These are phyloP conservation scores for Danio jaintianensis DNA, from an alignment of 2,797 vertebrate genomes.

Conservation along the genomic window DNA sequence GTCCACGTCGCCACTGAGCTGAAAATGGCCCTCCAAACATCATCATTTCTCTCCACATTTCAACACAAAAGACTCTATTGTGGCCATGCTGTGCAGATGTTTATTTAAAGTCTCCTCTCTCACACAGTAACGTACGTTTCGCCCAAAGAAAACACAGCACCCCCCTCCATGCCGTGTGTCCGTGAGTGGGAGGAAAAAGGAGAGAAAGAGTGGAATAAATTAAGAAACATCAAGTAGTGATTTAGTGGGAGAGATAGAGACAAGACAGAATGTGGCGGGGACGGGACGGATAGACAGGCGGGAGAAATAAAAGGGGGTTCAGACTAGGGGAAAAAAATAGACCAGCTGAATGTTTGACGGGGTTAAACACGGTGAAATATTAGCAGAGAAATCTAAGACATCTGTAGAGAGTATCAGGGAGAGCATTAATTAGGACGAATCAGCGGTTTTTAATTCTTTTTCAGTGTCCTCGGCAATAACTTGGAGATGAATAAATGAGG, in stretches of 20 bases:
- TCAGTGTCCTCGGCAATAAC: slow-evolving; percentile 65
- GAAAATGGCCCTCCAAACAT: slow-evolving; percentile 58
- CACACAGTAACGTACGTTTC: slow-evolving; percentile 50
- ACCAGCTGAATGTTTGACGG: slow-evolving; percentile 56
- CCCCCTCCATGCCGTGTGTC: slow-evolving; percentile 23
- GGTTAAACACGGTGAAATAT: slow-evolving; percentile 69
- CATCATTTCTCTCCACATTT: slow-evolving; percentile 74
- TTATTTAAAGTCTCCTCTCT: slow-evolving; percentile 60
- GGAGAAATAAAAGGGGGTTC: slow-evolving; percentile 37
- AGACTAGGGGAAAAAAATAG: slow-evolving; percentile 35
- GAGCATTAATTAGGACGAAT: slow-evolving; percentile 68
- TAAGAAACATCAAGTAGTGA: slow-evolving; percentile 42
- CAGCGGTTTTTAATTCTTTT: slow-evolving; percentile 63
- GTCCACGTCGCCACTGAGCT: neutral
- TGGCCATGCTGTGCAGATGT: slow-evolving; percentile 61
- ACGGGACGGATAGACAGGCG: slow-evolving; percentile 35
- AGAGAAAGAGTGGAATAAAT: slow-evolving; percentile 59
- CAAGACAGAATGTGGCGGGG: slow-evolving; percentile 50
- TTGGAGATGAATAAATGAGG: slow-evolving; percentile 71
- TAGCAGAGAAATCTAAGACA: slow-evolving; percentile 70
- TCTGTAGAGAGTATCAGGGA: slow-evolving; percentile 69
- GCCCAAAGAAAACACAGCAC: slow-evolving; percentile 55
- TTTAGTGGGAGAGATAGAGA: slow-evolving; percentile 48
- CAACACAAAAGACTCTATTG: slow-evolving; percentile 78
- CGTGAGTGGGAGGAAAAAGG: slow-evolving; percentile 7